Evolutionary conservation across 2,113 vertebrate species (phyloP), one percentile per base, ranked within the genome.

Genomic region (Sardina pilchardus): DNA sequence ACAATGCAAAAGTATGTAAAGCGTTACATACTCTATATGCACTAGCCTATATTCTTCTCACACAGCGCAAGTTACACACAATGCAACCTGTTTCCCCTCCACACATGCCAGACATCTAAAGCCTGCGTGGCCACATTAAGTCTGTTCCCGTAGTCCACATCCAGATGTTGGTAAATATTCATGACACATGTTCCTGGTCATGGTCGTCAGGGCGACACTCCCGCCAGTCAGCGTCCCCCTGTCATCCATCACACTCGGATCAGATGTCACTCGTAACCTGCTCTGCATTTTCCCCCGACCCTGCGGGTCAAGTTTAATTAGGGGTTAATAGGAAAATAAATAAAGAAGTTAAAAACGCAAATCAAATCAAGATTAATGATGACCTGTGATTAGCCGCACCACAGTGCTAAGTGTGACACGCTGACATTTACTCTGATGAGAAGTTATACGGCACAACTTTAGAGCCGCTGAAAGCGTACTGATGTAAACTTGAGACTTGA

Each of bases 361-460:
- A 90, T 85, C 93, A 94, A 95, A 84, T 75, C 87, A 94, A 93
- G 94, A 94, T 94, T 93, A 94, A 95, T 94, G 86, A 81, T 56
- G 82, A 85, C 84, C 89, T 59, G 82, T 90, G 87, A 91, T 87
- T 91, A 90, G 90, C 63, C 92, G 89, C 91, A 93, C 94, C 85
- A 30, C 9, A 26, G n/a, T 26, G 63, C 67, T 75, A 14, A 36
- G 67, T 36, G 26, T 12, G 67, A 36, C 30, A 34, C 67, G 3
- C 3, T 75, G 67, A 75, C 67, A 75, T 75, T 75, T 75, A 75
- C 30, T 75, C 30, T 75, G 67, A 75, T 34, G 67, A 75, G 67
- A 36, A 75, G 67, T 75, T 36, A 75, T 75, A 36, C 36, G 36
- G 34, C 63, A 71, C n/a, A 71, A 71, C 63, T 26, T 71, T 10